These are phyloP conservation scores for Noctua janthe DNA, from an alignment of 2,888 invertebrate species.

Conservation along the genomic window DNA sequence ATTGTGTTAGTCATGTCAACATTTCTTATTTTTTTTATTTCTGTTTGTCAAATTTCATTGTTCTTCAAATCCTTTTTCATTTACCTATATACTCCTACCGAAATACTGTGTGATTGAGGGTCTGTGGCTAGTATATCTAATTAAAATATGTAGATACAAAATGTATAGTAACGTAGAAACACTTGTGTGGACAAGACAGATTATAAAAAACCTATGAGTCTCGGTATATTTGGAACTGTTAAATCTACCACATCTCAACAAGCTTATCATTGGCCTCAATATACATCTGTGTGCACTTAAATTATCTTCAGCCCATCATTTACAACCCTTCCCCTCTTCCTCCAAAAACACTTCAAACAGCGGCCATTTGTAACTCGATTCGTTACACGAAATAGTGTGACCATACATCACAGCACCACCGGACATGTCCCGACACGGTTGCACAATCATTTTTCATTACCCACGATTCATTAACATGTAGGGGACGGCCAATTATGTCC, in stretches of 20 bases:
- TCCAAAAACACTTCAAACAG: constrained; percentile 65
- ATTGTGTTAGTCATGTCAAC: no score
- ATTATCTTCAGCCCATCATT: constrained; percentile 38
- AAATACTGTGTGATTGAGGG: background rate
- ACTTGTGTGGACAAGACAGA: background rate
- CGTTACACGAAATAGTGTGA: constrained; percentile 79
- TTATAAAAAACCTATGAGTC: background rate
- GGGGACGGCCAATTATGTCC: constrained; percentile 87
- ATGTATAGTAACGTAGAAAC: no score
- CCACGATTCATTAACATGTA: constrained; percentile 88
- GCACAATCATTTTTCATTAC: constrained; percentile 88
- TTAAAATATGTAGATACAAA: no score
- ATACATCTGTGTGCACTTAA: constrained; percentile 46
- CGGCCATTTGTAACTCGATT: constrained; percentile 76
- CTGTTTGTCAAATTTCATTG: background rate
- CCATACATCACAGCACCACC: constrained; percentile 77
- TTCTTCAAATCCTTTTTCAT: background rate
- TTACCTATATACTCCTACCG: background rate
- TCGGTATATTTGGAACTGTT: background rate
- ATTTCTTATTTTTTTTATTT: background rate
- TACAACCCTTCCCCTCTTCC: constrained; percentile 38
- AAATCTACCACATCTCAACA: background rate
- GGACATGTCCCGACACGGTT: constrained; percentile 75
- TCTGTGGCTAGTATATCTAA: no score
- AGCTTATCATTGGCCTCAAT: constrained; percentile 18